These are phyloP conservation scores for Oxytorus armatus DNA, from an alignment of 2,888 invertebrate genomes.

Conservation along the genomic window DNA sequence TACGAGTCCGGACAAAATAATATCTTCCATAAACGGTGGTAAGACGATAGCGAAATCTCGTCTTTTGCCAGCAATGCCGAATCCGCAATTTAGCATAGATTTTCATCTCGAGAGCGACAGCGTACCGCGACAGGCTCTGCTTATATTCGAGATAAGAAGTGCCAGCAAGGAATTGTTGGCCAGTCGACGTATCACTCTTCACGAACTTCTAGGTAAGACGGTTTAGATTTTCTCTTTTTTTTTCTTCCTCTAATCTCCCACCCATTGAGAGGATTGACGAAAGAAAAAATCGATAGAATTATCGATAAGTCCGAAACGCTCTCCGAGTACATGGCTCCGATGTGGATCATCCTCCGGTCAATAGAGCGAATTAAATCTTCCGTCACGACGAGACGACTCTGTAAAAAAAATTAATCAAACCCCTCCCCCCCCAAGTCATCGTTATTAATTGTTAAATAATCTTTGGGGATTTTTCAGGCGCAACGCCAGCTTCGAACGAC, in stretches of 20 bases:
- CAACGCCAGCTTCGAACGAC: conserved; percentile 80
- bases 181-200: conserved; percentile 83
- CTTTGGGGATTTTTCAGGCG: conserved; percentile 73
- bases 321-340: too few species aligned
- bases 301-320: too few species aligned
- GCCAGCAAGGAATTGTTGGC: conserved; percentile 85
- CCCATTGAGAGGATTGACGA: too few species aligned
- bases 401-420: too few species aligned
- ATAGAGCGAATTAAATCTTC: too few species aligned
- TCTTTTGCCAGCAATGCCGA: conserved; percentile 83
- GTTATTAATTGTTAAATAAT: neutral
- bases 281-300: too few species aligned
- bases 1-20: conserved; percentile 78
- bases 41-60: conserved; percentile 85
- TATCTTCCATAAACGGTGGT: conserved; percentile 75
- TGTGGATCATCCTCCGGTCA: too few species aligned
- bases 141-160: conserved; percentile 85
- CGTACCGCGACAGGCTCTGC: conserved; percentile 83
- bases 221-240: neutral
- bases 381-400: too few species aligned
- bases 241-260: neutral
- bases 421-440: neutral
- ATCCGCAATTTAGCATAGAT: conserved; percentile 84
- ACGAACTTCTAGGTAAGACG: conserved; percentile 84
- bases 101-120: conserved; percentile 84